Evolutionary conservation across 2,888 invertebrate species (phyloP).

Genomic region (Ophioninae sp.): DNA sequence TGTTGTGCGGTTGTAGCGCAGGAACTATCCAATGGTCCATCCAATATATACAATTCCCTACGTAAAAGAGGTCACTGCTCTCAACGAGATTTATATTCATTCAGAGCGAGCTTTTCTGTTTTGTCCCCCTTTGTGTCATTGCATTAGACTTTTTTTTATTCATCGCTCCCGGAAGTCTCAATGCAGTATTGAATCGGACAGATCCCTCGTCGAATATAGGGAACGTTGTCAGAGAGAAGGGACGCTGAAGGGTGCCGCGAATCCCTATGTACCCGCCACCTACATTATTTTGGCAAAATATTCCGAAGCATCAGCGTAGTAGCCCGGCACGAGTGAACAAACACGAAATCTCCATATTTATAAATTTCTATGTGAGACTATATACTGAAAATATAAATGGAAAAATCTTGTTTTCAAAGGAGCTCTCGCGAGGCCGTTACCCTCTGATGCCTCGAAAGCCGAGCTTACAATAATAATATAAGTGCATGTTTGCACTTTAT

Average conservation of each 20-base stretch:
- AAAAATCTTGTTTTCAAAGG: conserved; percentile 47
- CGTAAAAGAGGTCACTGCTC: not conserved
- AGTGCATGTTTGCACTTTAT: conserved; percentile 47
- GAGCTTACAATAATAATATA: conserved; percentile 31
- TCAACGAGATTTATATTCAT: conserved; percentile 5
- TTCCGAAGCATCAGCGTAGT: conserved; percentile 12
- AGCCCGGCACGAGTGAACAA: conserved; percentile 31
- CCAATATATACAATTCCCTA: not conserved
- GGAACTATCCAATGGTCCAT: not conserved
- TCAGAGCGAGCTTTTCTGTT: conserved; percentile 2
- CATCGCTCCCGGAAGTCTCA: conserved; percentile 47
- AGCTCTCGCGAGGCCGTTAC: conserved; percentile 2
- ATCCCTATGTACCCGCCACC: not conserved
- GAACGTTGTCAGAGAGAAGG: not conserved
- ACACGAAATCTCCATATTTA: conserved; percentile 50
- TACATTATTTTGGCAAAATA: conserved; percentile 42
- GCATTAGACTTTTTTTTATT: conserved; percentile 39
- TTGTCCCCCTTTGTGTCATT: conserved; percentile 24
- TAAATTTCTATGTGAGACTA: conserved; percentile 22
- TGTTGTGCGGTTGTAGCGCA: conserved; percentile 11
- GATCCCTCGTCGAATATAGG: conserved; percentile 35
- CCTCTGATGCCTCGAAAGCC: conserved; percentile 2
- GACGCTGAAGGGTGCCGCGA: not conserved
- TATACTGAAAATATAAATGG: conserved; percentile 46
- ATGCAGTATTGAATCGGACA: conserved; percentile 30